phyloP scores from a whole-genome alignment of 2,888 invertebrate species.

The Agrotis puta region DNA sequence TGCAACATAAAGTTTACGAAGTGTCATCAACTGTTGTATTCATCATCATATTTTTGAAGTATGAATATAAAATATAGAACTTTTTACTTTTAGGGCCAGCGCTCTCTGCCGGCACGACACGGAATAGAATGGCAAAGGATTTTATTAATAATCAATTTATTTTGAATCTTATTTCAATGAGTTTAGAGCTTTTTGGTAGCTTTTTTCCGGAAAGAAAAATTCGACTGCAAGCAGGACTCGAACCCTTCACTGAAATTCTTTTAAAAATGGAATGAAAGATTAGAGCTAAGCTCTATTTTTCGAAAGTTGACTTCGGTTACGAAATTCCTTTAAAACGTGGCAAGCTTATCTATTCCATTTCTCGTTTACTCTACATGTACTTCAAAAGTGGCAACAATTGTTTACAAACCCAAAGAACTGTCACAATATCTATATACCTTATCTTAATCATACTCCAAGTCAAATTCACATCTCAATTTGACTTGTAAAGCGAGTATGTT shows the following conservation, averaged over 20 bases:
- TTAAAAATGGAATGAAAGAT: too few relatives aligned
- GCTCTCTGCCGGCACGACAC: too few relatives aligned
- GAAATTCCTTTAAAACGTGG: not conserved
- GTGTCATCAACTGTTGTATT: conserved; percentile 3
- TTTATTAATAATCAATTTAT: too few relatives aligned
- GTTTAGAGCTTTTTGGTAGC: too few relatives aligned
- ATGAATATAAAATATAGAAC: not conserved
- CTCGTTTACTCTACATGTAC: not conserved
- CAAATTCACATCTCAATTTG: not conserved
- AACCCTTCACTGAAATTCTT: too few relatives aligned
- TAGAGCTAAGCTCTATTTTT: not conserved
- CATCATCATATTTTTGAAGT: not conserved
- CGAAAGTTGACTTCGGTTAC: not conserved
- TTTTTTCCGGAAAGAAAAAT: too few relatives aligned
- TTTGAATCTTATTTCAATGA: too few relatives aligned
- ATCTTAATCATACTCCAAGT: conserved; percentile 2
- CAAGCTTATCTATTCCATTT: not conserved
- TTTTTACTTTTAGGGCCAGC: too few relatives aligned
- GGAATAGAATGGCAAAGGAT: too few relatives aligned
- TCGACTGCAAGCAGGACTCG: too few relatives aligned
- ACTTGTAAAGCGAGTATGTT: conserved; percentile 1
- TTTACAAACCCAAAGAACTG: not conserved
- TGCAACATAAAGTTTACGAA: conserved; percentile 17
- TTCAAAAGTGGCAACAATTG: not conserved
- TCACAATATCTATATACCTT: not conserved